Percentiles rank a stretch among this genome's conserved stretches.
Conservation (phyloP, 2,888 invertebrate species). For the Trypoxylon attenuatum region DNA sequence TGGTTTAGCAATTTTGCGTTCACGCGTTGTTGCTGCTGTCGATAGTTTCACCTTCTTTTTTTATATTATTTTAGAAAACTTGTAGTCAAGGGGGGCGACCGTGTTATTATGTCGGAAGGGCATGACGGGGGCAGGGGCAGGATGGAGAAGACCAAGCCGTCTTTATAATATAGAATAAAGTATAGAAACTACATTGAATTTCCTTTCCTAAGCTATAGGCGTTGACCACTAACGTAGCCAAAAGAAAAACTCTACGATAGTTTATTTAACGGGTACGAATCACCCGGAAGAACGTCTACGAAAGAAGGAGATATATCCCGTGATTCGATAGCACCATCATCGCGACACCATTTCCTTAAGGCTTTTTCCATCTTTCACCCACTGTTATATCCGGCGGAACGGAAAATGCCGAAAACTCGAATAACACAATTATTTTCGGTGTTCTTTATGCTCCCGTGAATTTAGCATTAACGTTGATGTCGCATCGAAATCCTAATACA, state of each 20-base stretch:
- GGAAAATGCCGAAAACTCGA: too few relatives aligned
- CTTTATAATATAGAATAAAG: constrained; percentile 25
- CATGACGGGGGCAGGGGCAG: constrained; percentile 29
- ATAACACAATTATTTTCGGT: too few relatives aligned
- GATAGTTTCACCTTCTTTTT: neutral
- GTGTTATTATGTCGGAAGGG: constrained; percentile 46
- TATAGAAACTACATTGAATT: constrained; percentile 25
- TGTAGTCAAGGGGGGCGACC: constrained; percentile 71
- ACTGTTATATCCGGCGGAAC: too few relatives aligned
- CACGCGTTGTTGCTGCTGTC: constrained; percentile 18
- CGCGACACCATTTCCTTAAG: too few relatives aligned
- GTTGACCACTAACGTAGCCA: constrained; percentile 25
- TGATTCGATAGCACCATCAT: neutral
- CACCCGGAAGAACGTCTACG: constrained; percentile 1
- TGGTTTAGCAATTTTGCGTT: constrained; percentile 32
- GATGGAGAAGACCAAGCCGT: constrained; percentile 48
- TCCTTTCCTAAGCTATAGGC: constrained; percentile 28
- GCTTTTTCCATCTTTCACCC: too few relatives aligned
- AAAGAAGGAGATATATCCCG: constrained; percentile 3
- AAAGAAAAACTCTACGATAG: constrained; percentile 13
- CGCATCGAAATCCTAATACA: too few relatives aligned
- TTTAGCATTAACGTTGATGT: too few relatives aligned
- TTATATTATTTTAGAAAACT: constrained; percentile 53
- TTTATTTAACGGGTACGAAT: constrained; percentile 11
- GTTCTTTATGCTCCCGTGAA: too few relatives aligned